Evolutionary conservation across 1,140 invertebrate genomes (phyloP).

Genomic region (Zophobas atratus): DNA sequence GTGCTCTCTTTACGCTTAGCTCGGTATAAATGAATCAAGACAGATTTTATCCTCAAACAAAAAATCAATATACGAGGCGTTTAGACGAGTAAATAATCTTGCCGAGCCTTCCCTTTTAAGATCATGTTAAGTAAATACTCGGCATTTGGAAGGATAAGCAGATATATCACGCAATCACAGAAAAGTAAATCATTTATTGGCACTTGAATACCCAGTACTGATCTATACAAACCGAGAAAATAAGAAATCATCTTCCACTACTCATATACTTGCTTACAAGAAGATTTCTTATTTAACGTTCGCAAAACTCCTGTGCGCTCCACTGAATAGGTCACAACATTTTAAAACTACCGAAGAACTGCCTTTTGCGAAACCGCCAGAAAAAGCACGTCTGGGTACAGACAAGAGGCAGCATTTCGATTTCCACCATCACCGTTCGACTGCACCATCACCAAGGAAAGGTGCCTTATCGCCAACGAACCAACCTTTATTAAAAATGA

Average conservation of each 20-base stretch:
- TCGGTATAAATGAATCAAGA: too few species aligned
- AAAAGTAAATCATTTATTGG: constrained; percentile 22
- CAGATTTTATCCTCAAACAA: too few species aligned
- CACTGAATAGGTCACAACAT: constrained; percentile 5
- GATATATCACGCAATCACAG: too few species aligned
- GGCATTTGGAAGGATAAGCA: too few species aligned
- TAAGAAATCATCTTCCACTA: constrained; percentile 12
- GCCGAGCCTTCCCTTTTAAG: too few species aligned
- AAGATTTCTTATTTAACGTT: constrained; percentile 20
- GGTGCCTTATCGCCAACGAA: constrained; percentile 45
- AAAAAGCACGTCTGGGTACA: neutral
- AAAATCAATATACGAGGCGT: too few species aligned
- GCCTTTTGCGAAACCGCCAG: neutral
- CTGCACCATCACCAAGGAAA: constrained; percentile 24
- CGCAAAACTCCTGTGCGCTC: constrained; percentile 13
- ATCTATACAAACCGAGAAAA: constrained; percentile 26
- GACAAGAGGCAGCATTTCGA: constrained; percentile 17
- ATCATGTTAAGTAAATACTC: too few species aligned
- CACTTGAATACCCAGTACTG: neutral
- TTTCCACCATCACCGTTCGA: constrained; percentile 22
- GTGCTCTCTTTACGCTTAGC: too few species aligned
- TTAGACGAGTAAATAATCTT: too few species aligned
- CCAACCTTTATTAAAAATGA: constrained; percentile 68
- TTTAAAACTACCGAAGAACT: neutral
- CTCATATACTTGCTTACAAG: neutral